phyloP scores from a whole-genome alignment of 2,797 vertebrate species.

The Microctenopoma steveboyesi region DNA sequence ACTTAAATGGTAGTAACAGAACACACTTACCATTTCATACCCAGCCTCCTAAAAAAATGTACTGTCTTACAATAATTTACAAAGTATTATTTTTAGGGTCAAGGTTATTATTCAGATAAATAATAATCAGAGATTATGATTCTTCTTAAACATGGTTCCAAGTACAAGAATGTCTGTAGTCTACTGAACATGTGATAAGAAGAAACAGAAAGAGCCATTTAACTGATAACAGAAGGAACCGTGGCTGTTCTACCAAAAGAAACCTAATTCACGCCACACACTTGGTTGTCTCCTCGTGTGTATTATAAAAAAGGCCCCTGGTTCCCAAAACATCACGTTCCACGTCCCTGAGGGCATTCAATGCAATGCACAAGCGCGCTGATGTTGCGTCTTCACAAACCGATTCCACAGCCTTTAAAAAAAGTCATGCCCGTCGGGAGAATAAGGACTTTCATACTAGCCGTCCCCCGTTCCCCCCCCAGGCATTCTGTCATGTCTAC shows the following conservation, averaged over 20 bases:
- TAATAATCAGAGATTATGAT: background rate
- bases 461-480: slow-evolving; percentile 49
- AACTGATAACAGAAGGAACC: background rate
- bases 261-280: background rate
- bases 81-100: no score
- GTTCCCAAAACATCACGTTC: slow-evolving; percentile 46
- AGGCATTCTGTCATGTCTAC: slow-evolving; percentile 61
- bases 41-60: no score
- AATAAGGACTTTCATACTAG: slow-evolving; percentile 48
- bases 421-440: slow-evolving; percentile 49
- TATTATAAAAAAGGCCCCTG: slow-evolving; percentile 37
- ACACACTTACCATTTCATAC: no score
- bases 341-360: slow-evolving; percentile 41
- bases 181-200: background rate
- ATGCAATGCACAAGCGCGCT: slow-evolving; percentile 24
- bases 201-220: background rate
- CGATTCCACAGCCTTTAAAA: slow-evolving; percentile 31
- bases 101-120: no score
- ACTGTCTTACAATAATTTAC: no score
- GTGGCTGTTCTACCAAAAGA: background rate
- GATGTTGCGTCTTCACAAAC: slow-evolving; percentile 25
- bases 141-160: background rate
- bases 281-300: slow-evolving; percentile 49
- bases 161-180: background rate
- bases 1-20: no score